These are phyloP conservation scores for Cyclophora punctaria DNA, from an alignment of 2,888 invertebrate genomes.

Conservation along the genomic window DNA sequence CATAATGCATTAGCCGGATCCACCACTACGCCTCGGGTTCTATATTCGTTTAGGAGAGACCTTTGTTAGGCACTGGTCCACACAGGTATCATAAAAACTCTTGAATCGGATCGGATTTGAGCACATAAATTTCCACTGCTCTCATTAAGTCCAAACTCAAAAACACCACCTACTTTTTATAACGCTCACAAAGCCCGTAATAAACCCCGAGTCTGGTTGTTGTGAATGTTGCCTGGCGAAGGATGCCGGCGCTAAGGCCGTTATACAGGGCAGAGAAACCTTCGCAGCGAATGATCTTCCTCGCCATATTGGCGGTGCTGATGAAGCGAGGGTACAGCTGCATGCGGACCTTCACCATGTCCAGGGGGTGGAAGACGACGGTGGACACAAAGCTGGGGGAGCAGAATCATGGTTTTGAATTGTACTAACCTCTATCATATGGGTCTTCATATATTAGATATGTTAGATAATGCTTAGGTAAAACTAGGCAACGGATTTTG, in stretches of 20 bases:
- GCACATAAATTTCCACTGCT: too few species aligned
- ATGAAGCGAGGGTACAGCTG: slow-evolving; percentile 86
- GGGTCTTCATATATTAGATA: not conserved
- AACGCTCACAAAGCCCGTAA: slow-evolving; percentile 86
- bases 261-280: slow-evolving; percentile 88
- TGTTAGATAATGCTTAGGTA: not conserved
- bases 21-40: too few species aligned
- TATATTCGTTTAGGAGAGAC: too few species aligned
- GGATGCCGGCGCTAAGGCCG: slow-evolving; percentile 90
- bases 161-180: slow-evolving; percentile 56
- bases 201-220: slow-evolving; percentile 93
- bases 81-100: too few species aligned
- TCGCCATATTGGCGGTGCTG: slow-evolving; percentile 80
- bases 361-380: slow-evolving; percentile 93
- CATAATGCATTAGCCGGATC: too few species aligned
- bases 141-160: not conserved
- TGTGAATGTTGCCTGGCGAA: slow-evolving; percentile 96
- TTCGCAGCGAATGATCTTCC: slow-evolving; percentile 84
- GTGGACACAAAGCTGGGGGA: slow-evolving; percentile 91
- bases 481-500: not conserved
- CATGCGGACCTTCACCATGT: slow-evolving; percentile 96
- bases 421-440: not conserved
- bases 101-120: too few species aligned
- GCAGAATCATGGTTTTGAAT: not conserved
- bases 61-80: too few species aligned